Evolutionary conservation across 2,113 vertebrate genomes (phyloP), one percentile per base, ranked within the genome.

Genomic region (Dermatemys mawii): DNA sequence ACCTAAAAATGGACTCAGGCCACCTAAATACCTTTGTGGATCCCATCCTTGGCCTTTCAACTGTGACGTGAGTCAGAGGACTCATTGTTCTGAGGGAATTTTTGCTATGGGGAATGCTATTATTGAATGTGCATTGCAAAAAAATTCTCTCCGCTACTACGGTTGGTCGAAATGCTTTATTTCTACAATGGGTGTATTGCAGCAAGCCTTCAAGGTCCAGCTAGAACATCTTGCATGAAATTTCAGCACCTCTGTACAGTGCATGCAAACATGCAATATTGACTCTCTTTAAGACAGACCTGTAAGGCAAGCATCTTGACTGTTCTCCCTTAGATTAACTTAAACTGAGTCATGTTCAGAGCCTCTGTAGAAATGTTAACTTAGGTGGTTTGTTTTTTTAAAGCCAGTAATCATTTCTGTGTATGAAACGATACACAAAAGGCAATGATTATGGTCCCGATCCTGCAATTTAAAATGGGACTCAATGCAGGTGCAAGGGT

Each of bases 171-270:
- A 8, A 11, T 32, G 17, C 84, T 83, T 80, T 63, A 6, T 41
- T 94, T 85, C 48, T 86, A 49, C 51, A 41, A 67, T n/a, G 12
- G 8, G 12, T 38, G 5, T 2, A 0, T 81, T 29, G 73, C 81
- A 81, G 29, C 11, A 63, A 38, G 5, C 14, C 73, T 51, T 11
- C 8, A 26, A 29, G 29, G 4, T 46, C 27, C 89, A 46, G 78
- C 11, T 1, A 76, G 2, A 35, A 6, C n/a, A 87, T 22, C 32
- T 87, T 86, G n/a, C 70, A 85, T 3, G 29, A 51, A 32, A 51
- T 32, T 81, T 32, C 3, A 78, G 27, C 6, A 35, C 3, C 0
- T 0, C 24, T 50, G 11, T 16, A 41, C 87, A 10, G 35, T 90
- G 17, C 14, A 46, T 78, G 38, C 41, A 73, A 26, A 26, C 38